phyloP scores from a whole-genome alignment of 2,113 vertebrate genomes.

The Mobula hypostoma region DNA sequence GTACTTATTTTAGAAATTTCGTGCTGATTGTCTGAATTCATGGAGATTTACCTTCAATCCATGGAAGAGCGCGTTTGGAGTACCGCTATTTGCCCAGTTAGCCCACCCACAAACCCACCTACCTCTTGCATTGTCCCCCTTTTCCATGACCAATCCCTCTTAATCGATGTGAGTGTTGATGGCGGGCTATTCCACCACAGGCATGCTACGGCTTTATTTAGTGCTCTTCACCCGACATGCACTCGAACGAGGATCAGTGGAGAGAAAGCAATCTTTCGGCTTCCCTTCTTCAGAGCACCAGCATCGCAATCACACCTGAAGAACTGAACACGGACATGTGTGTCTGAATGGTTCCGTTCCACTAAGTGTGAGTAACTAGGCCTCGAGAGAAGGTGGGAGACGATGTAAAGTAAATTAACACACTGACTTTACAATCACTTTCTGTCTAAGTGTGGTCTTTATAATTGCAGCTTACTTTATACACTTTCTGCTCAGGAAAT shows the following conservation, averaged over 20 bases:
- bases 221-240: not conserved
- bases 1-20: too few relatives aligned
- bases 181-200: not conserved
- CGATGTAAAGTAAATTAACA: not conserved
- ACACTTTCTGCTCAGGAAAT: not conserved
- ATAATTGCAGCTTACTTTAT: not conserved
- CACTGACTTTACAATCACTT: not conserved
- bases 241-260: not conserved
- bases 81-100: not conserved
- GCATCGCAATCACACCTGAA: not conserved
- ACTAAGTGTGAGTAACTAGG: not conserved
- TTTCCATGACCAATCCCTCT: not conserved
- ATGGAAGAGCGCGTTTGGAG: not conserved
- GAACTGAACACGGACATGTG: not conserved
- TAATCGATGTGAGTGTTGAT: not conserved
- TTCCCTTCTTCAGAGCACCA: not conserved
- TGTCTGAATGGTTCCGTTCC: not conserved
- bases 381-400: not conserved
- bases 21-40: not conserved
- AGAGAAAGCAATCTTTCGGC: not conserved
- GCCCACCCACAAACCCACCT: not conserved
- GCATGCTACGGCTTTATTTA: not conserved
- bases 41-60: not conserved
- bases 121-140: not conserved
- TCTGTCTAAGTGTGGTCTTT: not conserved